These are phyloP conservation scores for Scaptomyza tumidula DNA, from an alignment of 2,888 invertebrate species.

Conservation along the genomic window DNA sequence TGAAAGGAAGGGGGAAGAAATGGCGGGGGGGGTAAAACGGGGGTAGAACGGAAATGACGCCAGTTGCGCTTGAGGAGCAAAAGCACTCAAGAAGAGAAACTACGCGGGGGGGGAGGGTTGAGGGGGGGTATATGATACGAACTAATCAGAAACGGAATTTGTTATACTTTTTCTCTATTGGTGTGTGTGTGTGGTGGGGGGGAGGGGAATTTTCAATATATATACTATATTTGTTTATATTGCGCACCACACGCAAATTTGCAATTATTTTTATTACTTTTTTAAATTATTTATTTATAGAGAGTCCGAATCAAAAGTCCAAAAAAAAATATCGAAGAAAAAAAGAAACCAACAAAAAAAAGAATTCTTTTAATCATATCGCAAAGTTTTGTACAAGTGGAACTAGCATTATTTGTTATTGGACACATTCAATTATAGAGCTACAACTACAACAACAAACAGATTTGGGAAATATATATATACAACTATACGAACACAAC, in stretches of 20 bases:
- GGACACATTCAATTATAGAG: background rate
- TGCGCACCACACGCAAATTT: slow-evolving; percentile 47
- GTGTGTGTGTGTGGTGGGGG: background rate
- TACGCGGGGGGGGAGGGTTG: background rate
- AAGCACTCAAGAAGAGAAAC: background rate
- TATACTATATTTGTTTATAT: slow-evolving; percentile 39
- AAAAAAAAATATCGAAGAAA: slow-evolving; percentile 17
- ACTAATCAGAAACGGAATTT: slow-evolving; percentile 48
- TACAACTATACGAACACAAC: background rate
- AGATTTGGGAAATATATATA: slow-evolving; percentile 15
- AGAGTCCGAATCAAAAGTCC: slow-evolving; percentile 2
- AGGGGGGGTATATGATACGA: slow-evolving; percentile 16
- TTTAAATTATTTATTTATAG: slow-evolving; percentile 41
- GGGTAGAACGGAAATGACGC: slow-evolving; percentile 48
- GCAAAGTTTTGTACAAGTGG: slow-evolving; percentile 36
- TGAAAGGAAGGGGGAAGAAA: background rate
- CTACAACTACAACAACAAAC: background rate
- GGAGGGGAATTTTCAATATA: slow-evolving; percentile 1
- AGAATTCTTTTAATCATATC: slow-evolving; percentile 47
- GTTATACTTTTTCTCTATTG: background rate
- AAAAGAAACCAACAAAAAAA: slow-evolving; percentile 7
- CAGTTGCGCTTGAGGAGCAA: slow-evolving; percentile 17
- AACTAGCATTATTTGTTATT: slow-evolving; percentile 30
- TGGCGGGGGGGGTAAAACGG: background rate
- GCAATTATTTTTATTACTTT: slow-evolving; percentile 51